Evolutionary conservation across 2,888 invertebrate species (phyloP).

Genomic region (Electrophaes corylata): DNA sequence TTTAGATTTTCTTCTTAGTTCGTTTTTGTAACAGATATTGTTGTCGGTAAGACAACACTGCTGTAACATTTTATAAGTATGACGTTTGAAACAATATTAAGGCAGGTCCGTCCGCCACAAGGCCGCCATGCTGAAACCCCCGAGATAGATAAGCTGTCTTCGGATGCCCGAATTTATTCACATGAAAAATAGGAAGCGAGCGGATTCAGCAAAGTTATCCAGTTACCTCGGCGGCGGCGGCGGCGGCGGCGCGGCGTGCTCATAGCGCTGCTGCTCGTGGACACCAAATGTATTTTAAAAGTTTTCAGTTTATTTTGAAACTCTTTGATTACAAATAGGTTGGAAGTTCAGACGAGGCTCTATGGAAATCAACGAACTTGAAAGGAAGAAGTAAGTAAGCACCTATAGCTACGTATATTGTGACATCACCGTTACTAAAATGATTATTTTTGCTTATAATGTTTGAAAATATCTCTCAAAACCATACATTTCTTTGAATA

Average conservation of each 20-base stretch:
- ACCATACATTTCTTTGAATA: too few species aligned
- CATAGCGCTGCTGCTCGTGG: background rate
- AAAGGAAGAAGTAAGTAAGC: too few species aligned
- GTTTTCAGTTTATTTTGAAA: background rate
- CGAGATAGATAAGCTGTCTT: slow-evolving; percentile 20
- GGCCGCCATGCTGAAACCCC: background rate
- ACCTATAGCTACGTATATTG: too few species aligned
- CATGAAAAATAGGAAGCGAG: slow-evolving; percentile 15
- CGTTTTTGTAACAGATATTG: background rate
- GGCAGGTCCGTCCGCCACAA: background rate
- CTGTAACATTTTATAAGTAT: too few species aligned
- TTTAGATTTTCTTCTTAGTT: background rate
- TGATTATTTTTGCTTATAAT: too few species aligned
- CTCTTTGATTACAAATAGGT: slow-evolving; percentile 6
- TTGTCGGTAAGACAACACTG: background rate
- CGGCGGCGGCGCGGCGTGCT: background rate
- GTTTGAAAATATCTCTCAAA: too few species aligned
- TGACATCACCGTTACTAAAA: too few species aligned
- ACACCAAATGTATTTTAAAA: slow-evolving; percentile 11
- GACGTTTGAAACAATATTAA: background rate
- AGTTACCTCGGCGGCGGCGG: slow-evolving; percentile 4
- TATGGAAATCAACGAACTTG: slow-evolving; percentile 8
- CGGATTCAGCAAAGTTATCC: slow-evolving; percentile 12
- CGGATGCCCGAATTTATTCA: slow-evolving; percentile 17
- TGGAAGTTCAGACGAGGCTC: slow-evolving; percentile 7